phyloP scores from a whole-genome alignment of 92 coral and sea anemone species.

The Meandrina meandrites region DNA sequence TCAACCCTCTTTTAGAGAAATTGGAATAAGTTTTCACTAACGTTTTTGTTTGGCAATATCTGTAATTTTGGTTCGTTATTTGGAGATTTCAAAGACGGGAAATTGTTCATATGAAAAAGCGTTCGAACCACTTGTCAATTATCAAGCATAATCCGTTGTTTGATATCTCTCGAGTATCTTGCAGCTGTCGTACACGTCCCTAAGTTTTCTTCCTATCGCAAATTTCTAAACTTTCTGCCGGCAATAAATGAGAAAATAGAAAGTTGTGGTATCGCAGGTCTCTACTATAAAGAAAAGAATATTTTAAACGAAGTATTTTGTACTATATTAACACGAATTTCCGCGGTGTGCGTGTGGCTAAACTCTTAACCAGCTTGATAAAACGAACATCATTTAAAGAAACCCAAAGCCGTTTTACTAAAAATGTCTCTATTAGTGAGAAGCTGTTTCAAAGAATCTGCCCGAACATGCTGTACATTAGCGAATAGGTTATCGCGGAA shows the following conservation, averaged over 20 bases:
- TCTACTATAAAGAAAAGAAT: not conserved
- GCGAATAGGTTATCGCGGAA: not conserved
- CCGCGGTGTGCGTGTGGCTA: not conserved
- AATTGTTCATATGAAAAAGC: not conserved
- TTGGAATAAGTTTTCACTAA: not conserved
- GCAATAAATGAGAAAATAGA: not conserved
- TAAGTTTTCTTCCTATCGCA: not conserved
- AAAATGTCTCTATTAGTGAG: not conserved
- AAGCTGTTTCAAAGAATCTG: not conserved
- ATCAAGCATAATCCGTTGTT: not conserved
- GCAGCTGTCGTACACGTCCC: not conserved
- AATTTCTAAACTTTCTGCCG: not conserved
- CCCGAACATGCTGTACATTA: slow-evolving; percentile 6
- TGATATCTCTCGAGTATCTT: not conserved
- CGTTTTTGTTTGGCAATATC: not conserved
- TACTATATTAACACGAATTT: not conserved
- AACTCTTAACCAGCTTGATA: not conserved
- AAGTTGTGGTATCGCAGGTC: not conserved
- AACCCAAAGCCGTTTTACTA: not conserved
- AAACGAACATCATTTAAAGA: not conserved
- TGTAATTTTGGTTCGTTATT: not conserved
- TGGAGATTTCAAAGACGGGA: not conserved
- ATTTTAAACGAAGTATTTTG: not conserved
- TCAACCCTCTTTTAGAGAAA: not conserved
- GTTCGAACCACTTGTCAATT: not conserved